Evolutionary conservation across 1,140 invertebrate species (phyloP).

Genomic region (Bilobella aurantiaca): DNA sequence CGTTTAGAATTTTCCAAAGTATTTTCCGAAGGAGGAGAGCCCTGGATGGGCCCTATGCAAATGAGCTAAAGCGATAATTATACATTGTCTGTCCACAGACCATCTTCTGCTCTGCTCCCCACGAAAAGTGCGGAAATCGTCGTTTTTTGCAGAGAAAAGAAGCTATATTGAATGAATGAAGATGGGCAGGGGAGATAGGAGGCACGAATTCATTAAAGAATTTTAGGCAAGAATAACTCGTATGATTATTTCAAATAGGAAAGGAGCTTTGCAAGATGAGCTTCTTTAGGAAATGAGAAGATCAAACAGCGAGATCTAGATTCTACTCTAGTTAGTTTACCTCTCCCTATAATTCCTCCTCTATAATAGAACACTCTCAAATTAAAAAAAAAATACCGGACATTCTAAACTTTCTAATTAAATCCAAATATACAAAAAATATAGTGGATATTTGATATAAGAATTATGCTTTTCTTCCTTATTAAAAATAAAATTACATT

Average conservation of each 20-base stretch:
- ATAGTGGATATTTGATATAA: too few species aligned
- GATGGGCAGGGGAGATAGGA: background rate
- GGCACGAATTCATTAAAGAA: background rate
- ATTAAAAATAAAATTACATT: too few species aligned
- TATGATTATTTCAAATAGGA: background rate
- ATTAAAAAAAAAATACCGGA: too few species aligned
- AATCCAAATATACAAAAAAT: too few species aligned
- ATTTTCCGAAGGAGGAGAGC: background rate
- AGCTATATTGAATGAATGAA: background rate
- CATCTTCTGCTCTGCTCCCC: background rate
- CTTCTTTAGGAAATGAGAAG: slow-evolving; percentile 9
- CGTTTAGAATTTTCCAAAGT: too few species aligned
- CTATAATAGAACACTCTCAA: too few species aligned
- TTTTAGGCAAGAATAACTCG: slow-evolving; percentile 3
- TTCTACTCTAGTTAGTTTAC: slow-evolving; percentile 4
- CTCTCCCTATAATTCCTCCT: too few species aligned
- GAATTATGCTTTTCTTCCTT: too few species aligned
- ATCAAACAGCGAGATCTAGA: background rate
- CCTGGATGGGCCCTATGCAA: background rate
- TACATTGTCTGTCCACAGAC: background rate
- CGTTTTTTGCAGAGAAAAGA: too few species aligned
- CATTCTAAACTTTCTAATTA: too few species aligned
- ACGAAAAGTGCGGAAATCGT: background rate
- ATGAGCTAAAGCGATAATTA: background rate
- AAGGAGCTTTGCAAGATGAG: background rate